A percentile compares a stretch with the other conserved stretches of the same genome.
Evolutionary conservation across 2,888 invertebrate genomes (phyloP).

Genomic region (Scrobipalpa costella): DNA sequence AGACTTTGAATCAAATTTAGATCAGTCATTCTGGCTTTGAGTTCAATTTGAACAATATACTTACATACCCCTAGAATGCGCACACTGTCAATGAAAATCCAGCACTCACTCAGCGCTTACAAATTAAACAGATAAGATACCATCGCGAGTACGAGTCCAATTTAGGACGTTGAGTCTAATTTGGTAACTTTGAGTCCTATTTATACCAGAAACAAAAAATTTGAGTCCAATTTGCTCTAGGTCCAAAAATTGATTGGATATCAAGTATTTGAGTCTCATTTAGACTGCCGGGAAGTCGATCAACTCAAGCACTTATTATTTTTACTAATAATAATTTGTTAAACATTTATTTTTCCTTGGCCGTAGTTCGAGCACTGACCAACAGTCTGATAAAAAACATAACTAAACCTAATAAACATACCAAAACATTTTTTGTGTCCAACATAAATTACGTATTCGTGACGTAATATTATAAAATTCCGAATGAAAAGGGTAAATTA

Average conservation of each 20-base stretch:
- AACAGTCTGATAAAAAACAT: too few species aligned
- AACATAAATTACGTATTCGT: conserved; percentile 21
- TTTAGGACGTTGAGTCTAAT: not conserved
- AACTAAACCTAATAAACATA: not conserved
- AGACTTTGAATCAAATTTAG: too few species aligned
- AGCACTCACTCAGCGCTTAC: not conserved
- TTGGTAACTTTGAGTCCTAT: not conserved
- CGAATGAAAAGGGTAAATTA: conserved; percentile 57
- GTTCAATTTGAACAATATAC: too few species aligned
- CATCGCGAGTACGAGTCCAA: not conserved
- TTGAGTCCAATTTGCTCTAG: too few species aligned
- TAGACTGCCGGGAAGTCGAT: too few species aligned
- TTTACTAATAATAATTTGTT: too few species aligned
- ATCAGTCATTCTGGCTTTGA: too few species aligned
- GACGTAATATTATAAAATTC: conserved; percentile 40
- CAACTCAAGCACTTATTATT: too few species aligned
- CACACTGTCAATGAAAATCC: not conserved
- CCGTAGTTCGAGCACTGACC: too few species aligned
- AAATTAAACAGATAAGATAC: not conserved
- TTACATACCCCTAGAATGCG: not conserved
- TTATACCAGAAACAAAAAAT: not conserved
- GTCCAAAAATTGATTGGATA: too few species aligned
- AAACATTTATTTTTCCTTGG: too few species aligned
- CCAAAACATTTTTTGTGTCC: not conserved
- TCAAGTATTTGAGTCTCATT: too few species aligned